Evolutionary conservation across 2,888 invertebrate species (phyloP).

Genomic region (Cylindroiulus punctatus): DNA sequence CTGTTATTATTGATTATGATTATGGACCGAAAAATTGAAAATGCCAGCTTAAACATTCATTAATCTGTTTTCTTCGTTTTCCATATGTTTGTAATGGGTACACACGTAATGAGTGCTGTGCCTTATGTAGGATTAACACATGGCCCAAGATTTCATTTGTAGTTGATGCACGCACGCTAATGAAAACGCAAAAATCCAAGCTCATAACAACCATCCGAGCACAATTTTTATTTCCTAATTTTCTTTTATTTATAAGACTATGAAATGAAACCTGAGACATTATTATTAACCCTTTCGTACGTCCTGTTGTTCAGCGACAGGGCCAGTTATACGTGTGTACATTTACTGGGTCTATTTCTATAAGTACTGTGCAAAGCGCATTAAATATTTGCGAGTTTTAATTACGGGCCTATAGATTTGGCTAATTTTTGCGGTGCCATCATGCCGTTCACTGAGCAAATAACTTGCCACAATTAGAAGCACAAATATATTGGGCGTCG

Average conservation of each 20-base stretch:
- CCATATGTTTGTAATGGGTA: neutral
- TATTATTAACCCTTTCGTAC: neutral
- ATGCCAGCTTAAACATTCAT: neutral
- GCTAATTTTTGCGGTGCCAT: slow-evolving; percentile 8
- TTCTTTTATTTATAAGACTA: neutral
- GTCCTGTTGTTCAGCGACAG: too few species aligned
- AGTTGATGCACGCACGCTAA: neutral
- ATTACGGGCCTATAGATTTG: neutral
- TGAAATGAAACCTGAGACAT: neutral
- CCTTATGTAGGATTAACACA: neutral
- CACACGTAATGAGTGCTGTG: neutral
- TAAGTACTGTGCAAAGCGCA: neutral
- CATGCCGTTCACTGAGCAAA: slow-evolving; percentile 18
- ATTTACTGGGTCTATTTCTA: neutral
- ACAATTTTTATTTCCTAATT: too few species aligned
- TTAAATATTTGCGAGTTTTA: neutral
- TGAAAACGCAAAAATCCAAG: slow-evolving; percentile 15
- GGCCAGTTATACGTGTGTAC: neutral
- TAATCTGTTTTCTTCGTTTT: neutral
- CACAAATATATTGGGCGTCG: slow-evolving; percentile 18
- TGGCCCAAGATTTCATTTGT: slow-evolving; percentile 5
- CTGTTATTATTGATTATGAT: neutral
- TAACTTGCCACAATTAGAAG: slow-evolving; percentile 18
- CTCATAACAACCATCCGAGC: neutral
- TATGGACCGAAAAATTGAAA: slow-evolving; percentile 8